Conservation (phyloP, 2,888 invertebrate genomes). For the Pachymerium ferrugineum region DNA sequence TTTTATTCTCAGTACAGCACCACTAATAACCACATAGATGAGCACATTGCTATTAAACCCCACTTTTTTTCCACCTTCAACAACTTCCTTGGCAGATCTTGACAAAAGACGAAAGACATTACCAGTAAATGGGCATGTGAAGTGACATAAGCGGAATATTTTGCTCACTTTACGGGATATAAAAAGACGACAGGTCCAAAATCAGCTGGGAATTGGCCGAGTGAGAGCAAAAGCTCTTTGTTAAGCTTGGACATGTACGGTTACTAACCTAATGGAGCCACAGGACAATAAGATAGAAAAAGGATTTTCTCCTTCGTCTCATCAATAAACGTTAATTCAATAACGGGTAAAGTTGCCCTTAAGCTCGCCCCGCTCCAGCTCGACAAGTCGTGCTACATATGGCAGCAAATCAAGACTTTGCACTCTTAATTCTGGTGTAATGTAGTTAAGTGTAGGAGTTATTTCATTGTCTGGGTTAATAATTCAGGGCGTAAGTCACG, state of each 20-base stretch:
- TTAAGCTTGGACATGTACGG: background rate
- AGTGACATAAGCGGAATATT: no score
- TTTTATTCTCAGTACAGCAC: background rate
- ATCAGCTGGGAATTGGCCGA: background rate
- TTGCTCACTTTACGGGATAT: background rate
- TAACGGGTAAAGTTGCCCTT: background rate
- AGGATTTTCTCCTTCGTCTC: background rate
- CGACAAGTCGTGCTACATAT: no score
- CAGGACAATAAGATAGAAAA: background rate
- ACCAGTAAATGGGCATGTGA: background rate
- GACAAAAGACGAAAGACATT: slow-evolving; percentile 1
- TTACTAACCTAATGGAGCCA: background rate
- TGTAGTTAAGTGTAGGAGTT: no score
- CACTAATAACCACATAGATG: slow-evolving; percentile 4
- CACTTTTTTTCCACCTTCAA: background rate
- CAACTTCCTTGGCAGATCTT: background rate
- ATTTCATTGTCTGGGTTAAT: no score
- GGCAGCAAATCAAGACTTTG: no score
- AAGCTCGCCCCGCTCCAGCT: no score
- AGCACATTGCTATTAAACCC: background rate
- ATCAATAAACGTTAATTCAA: slow-evolving; percentile 3
- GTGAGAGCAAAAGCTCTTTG: slow-evolving; percentile 10
- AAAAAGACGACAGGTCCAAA: background rate
- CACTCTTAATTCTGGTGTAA: no score
- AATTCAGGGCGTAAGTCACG: no score